A percentile compares a stretch with the other conserved stretches of the same genome.
Conservation (phyloP, 2,113 vertebrate species). For the Calyptomena viridis region DNA sequence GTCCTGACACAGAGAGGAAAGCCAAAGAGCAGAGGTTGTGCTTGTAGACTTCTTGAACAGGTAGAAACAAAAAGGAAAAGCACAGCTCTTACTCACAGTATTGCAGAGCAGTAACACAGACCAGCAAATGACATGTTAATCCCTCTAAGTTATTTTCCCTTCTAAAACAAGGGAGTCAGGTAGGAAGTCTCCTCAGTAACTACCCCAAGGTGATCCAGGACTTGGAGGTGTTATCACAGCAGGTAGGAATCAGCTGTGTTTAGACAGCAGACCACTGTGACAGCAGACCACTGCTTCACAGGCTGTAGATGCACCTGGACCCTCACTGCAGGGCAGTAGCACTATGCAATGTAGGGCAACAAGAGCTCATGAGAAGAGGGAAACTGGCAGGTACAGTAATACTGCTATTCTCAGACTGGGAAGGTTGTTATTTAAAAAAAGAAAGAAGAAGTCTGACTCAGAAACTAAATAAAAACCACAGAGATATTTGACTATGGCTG, state of each 20-base stretch:
- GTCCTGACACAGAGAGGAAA: background rate
- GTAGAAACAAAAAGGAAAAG: background rate
- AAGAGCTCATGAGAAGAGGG: background rate
- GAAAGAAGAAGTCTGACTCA: slow-evolving; percentile 25
- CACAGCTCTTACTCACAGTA: background rate
- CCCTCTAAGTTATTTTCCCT: background rate
- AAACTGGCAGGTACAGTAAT: background rate
- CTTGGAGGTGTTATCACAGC: background rate
- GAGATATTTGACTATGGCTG: background rate
- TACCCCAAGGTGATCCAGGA: background rate
- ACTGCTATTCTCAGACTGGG: background rate
- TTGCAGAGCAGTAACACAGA: background rate
- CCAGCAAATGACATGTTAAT: background rate
- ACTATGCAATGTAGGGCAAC: background rate
- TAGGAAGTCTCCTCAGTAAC: background rate
- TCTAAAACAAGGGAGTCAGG: background rate
- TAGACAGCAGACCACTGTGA: background rate
- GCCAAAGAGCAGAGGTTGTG: background rate
- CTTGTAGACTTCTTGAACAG: background rate
- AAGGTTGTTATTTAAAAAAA: background rate
- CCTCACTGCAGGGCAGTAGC: background rate
- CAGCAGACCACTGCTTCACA: background rate
- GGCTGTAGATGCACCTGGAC: background rate
- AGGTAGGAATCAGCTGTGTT: background rate
- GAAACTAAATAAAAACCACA: background rate